Base-by-base conservation (phyloP, 2,888 invertebrate genomes). In the Trichopria drosophilae region DNA sequence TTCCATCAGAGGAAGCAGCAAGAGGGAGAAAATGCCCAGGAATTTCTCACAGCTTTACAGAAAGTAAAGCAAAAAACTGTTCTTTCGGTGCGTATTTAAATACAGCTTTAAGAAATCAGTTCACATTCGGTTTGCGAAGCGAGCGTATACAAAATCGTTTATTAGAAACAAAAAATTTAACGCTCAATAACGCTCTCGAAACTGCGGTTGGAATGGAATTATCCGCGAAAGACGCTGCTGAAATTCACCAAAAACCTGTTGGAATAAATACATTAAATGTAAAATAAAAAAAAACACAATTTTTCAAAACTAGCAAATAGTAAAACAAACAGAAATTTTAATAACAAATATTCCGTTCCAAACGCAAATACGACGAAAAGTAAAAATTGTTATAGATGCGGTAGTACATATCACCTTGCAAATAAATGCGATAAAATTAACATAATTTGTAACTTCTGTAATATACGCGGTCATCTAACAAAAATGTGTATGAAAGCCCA, bases 91-190 rank as follows among this genome's bases (percentile, higher is more conserved):
- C 29, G 12, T 66, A 59, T 42, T 55, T 66, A 43, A 60, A 61
- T 5, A 63, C 59, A n/a, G 64, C 44, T 24, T 24, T 65, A 40
- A 34, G 64, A 15, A 66, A 66, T 43, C 63, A 65, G 57, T 64
- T 66, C 39, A 61, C 64, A 29, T 63, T 63, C 51, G 64, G 64
- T 1, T 36, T 65, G 31, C 31, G 54, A 13, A 61, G 57, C 36
- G 44, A 53, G 22, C 49, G 53, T 40, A 64, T 63, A 4, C 61
- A 67, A 55, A 58, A 51, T 19, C 49, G 67, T 7, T 44, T 66
- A 9, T 50, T 68, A 12, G 63, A 66, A 48, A 51, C 45, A 22
- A 56, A 53, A 31, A 44, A 62, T 20, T 37, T 65, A 39, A 59
- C 59, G 2, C 37, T 61, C 6, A 53, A 61, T 6, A 57, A 32